Percentiles rank a stretch among this genome's conserved stretches.
Evolutionary conservation across 2,888 invertebrate species (phyloP).

Genomic region (Drosophila basisetae): DNA sequence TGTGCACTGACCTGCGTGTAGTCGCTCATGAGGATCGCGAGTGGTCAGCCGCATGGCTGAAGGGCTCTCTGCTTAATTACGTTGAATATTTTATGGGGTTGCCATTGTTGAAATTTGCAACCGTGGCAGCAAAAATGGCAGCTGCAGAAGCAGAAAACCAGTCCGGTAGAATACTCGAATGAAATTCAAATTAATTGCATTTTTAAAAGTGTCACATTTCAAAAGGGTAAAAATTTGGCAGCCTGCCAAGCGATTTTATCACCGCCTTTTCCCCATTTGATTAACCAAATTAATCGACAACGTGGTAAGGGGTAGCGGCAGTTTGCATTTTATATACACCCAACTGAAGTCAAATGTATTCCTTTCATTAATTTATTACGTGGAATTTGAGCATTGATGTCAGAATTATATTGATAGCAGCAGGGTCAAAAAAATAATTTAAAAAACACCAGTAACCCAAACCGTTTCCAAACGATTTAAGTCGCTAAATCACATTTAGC

Average conservation of each 20-base stretch:
- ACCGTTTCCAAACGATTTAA: slow-evolving; percentile 13
- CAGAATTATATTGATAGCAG: slow-evolving; percentile 34
- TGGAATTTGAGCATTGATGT: slow-evolving; percentile 44
- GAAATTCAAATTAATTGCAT: slow-evolving; percentile 60
- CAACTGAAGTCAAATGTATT: slow-evolving; percentile 26
- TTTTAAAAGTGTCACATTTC: slow-evolving; percentile 63
- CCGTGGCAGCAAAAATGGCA: not conserved
- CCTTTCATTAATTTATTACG: slow-evolving; percentile 14
- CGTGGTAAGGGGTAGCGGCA: slow-evolving; percentile 7
- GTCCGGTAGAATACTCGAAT: slow-evolving; percentile 35
- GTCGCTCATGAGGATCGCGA: slow-evolving; percentile 10
- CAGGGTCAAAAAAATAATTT: not conserved
- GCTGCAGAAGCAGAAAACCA: not conserved
- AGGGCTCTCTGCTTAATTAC: slow-evolving; percentile 26
- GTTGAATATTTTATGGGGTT: slow-evolving; percentile 37
- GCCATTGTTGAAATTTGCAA: slow-evolving; percentile 25
- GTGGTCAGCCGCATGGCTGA: slow-evolving; percentile 11
- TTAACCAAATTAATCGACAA: slow-evolving; percentile 60
- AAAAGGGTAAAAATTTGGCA: slow-evolving; percentile 3
- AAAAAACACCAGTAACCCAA: not conserved
- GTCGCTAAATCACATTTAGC: slow-evolving; percentile 16
- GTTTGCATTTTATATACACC: slow-evolving; percentile 28
- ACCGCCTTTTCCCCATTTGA: slow-evolving; percentile 29
- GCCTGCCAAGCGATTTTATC: not conserved
- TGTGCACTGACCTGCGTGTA: slow-evolving; percentile 24